phyloP scores from a whole-genome alignment of 2,888 invertebrate species.

The Pammene aurita region DNA sequence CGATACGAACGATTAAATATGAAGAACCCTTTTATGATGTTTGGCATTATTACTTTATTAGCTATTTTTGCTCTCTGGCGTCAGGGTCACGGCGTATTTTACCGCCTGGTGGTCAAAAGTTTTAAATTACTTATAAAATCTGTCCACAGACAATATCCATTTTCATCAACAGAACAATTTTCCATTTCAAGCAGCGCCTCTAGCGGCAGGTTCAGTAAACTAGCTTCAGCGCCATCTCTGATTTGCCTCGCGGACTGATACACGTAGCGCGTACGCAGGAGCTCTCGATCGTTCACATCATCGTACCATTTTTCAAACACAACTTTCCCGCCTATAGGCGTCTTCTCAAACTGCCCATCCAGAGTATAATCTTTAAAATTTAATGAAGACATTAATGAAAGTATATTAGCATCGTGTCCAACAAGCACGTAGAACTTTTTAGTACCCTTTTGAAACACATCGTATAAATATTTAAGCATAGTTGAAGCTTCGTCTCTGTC shows the following conservation, averaged over 20 bases:
- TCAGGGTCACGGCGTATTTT: no score
- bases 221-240: constrained; percentile 52
- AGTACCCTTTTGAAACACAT: constrained; percentile 49
- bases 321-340: constrained; percentile 70
- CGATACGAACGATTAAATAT: no score
- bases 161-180: constrained; percentile 51
- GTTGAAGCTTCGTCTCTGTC: constrained; percentile 58
- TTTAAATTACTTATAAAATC: constrained; percentile 52
- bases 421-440: constrained; percentile 59
- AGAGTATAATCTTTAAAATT: constrained; percentile 57
- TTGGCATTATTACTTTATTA: no score
- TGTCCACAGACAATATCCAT: constrained; percentile 63
- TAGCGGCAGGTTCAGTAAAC: constrained; percentile 56
- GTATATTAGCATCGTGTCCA: constrained; percentile 72
- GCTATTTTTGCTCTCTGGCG: no score
- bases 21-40: no score
- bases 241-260: constrained; percentile 62
- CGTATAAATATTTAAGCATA: constrained; percentile 58
- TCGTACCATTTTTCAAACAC: constrained; percentile 70
- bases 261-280: constrained; percentile 64
- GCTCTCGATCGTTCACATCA: constrained; percentile 47
- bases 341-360: constrained; percentile 60
- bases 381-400: constrained; percentile 56
- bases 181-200: constrained; percentile 55
- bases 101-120: no score